phyloP scores from a whole-genome alignment of 2,888 invertebrate genomes.

The Branchipolynoe longqiensis region DNA sequence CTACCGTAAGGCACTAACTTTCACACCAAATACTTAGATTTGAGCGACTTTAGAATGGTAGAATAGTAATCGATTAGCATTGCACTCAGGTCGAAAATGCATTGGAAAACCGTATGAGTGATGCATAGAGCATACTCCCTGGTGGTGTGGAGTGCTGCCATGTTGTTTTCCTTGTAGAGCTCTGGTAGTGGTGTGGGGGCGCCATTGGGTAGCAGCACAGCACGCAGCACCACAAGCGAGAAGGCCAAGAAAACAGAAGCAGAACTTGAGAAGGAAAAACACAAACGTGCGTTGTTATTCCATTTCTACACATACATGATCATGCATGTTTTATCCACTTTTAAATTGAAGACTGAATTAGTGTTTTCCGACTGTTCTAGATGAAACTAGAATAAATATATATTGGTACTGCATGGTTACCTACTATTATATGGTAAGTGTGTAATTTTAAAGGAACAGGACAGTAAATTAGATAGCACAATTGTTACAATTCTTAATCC shows the following conservation, averaged over 20 bases:
- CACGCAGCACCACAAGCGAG: background rate
- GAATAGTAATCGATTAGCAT: too few relatives aligned
- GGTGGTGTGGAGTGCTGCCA: too few relatives aligned
- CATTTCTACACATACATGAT: background rate
- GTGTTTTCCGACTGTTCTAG: background rate
- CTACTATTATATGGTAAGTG: background rate
- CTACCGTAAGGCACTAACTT: too few relatives aligned
- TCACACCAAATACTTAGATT: too few relatives aligned
- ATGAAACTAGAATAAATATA: background rate
- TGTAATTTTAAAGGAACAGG: background rate
- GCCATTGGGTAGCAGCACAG: conserved; percentile 18
- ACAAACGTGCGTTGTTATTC: conserved; percentile 25
- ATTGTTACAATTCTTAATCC: too few relatives aligned
- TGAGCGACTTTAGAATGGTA: too few relatives aligned
- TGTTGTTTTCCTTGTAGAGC: too few relatives aligned
- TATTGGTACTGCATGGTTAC: background rate
- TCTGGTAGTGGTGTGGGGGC: conserved; percentile 6
- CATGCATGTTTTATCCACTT: background rate
- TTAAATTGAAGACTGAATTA: background rate
- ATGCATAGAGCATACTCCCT: too few relatives aligned
- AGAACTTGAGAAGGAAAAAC: conserved; percentile 32
- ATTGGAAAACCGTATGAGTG: too few relatives aligned
- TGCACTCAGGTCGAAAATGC: too few relatives aligned
- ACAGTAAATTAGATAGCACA: too few relatives aligned
- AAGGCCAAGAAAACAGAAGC: conserved; percentile 1